Percentiles rank a stretch among this genome's conserved stretches.
These are phyloP conservation scores for Drosophila bifasciata DNA, from an alignment of 1,140 invertebrate species.

Conservation along the genomic window DNA sequence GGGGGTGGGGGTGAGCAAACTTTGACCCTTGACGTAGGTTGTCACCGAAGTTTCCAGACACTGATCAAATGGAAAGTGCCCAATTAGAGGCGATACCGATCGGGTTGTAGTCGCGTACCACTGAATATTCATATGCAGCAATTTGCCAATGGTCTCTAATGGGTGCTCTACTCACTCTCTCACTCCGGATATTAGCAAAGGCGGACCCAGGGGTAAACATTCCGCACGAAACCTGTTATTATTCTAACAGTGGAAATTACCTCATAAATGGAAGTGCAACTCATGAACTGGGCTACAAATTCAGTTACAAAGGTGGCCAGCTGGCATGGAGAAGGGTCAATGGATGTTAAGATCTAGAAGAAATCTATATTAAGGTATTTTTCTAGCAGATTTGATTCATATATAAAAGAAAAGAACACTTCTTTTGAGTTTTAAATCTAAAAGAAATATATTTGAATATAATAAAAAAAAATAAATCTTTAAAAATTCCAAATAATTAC, in stretches of 20 bases:
- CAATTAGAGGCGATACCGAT: conserved; percentile 22
- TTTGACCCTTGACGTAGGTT: conserved; percentile 47
- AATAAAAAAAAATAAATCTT: too few relatives aligned
- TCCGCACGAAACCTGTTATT: conserved; percentile 24
- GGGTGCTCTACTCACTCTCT: conserved; percentile 40
- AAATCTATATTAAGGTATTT: too few relatives aligned
- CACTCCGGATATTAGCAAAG: conserved; percentile 29
- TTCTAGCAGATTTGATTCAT: too few relatives aligned
- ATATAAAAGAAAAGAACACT: too few relatives aligned
- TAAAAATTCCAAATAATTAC: too few relatives aligned
- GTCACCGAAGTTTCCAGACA: not conserved
- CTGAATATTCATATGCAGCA: conserved; percentile 29
- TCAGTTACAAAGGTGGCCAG: not conserved
- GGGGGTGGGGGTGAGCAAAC: too few relatives aligned
- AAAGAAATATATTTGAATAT: too few relatives aligned
- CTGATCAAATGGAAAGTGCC: not conserved
- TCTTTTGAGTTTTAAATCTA: too few relatives aligned
- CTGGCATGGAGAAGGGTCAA: too few relatives aligned
- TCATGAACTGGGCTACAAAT: conserved; percentile 2
- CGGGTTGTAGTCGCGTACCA: too few relatives aligned
- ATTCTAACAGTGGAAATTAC: conserved; percentile 23
- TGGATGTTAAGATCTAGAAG: too few relatives aligned
- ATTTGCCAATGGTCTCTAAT: conserved; percentile 34
- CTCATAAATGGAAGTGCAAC: conserved; percentile 17
- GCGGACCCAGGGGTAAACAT: conserved; percentile 12